A percentile compares a stretch with the other conserved stretches of the same genome.
phyloP scores from a whole-genome alignment of 2,797 vertebrate genomes.

The Catostomus latipinnis region DNA sequence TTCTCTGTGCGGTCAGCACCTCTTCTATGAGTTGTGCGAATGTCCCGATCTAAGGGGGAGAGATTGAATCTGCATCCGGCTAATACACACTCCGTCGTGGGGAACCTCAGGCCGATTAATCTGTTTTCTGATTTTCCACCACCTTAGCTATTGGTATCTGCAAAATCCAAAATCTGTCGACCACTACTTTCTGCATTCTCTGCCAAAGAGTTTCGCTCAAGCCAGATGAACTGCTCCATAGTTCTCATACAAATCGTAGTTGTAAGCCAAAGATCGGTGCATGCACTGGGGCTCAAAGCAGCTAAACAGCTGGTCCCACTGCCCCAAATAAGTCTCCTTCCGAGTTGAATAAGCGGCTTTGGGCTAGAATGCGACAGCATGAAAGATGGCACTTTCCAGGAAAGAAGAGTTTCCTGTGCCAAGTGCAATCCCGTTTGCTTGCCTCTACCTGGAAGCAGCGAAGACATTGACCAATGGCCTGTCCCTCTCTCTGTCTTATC shows the following conservation, averaged over 20 bases:
- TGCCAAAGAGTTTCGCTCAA: constrained; percentile 9
- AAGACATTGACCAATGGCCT: constrained; percentile 69
- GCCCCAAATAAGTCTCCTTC: constrained; percentile 62
- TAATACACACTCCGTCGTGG: no score
- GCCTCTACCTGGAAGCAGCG: constrained; percentile 53
- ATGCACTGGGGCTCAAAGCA: constrained; percentile 42
- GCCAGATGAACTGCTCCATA: not conserved
- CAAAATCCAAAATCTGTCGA: not conserved
- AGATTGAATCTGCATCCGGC: no score
- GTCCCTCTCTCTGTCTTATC: constrained; percentile 70
- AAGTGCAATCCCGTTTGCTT: constrained; percentile 60
- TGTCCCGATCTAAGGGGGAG: no score
- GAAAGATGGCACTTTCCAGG: constrained; percentile 65
- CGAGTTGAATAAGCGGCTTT: constrained; percentile 69
- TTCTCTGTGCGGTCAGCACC: no score
- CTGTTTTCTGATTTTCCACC: not conserved
- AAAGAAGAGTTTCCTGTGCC: constrained; percentile 65
- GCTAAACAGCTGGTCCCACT: constrained; percentile 49
- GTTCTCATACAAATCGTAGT: constrained; percentile 22
- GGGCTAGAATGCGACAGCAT: constrained; percentile 58
- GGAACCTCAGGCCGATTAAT: no score
- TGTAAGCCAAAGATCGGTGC: constrained; percentile 9
- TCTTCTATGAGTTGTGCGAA: no score
- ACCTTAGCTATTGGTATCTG: not conserved
- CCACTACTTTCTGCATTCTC: not conserved